Conservation (phyloP, 2,888 invertebrate genomes). For the Odontothrips loti region DNA sequence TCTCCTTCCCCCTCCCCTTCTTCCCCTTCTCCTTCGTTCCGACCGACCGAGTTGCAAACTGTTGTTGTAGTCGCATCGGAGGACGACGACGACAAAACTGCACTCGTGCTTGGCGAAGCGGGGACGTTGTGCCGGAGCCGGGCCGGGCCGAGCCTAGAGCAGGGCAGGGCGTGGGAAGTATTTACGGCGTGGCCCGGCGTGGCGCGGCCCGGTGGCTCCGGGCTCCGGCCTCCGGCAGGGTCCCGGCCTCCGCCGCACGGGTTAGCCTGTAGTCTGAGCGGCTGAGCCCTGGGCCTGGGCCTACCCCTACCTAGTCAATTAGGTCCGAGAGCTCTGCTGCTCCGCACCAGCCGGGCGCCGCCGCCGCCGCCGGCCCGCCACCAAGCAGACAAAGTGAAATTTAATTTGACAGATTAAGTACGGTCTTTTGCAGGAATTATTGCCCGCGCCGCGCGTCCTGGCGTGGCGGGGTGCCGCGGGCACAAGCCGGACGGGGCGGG, state of each 20-base stretch:
- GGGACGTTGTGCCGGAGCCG: no score
- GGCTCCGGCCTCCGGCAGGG: no score
- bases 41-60: not conserved
- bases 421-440: slow-evolving; percentile 15
- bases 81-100: no score
- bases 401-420: slow-evolving; percentile 27
- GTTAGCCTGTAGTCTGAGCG: no score
- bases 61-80: not conserved
- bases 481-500: no score
- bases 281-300: not conserved
- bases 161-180: no score
- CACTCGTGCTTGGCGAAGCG: not conserved
- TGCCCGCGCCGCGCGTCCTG: not conserved
- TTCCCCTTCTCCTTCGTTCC: not conserved
- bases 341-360: no score
- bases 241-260: no score
- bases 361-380: not conserved
- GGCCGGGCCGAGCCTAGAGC: no score
- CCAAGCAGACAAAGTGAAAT: slow-evolving; percentile 7
- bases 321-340: not conserved
- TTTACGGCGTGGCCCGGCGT: no score
- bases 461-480: no score
- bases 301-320: not conserved
- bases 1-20: not conserved
- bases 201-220: no score